These are phyloP conservation scores for Luperina testacea DNA, from an alignment of 2,888 invertebrate species.

Conservation along the genomic window DNA sequence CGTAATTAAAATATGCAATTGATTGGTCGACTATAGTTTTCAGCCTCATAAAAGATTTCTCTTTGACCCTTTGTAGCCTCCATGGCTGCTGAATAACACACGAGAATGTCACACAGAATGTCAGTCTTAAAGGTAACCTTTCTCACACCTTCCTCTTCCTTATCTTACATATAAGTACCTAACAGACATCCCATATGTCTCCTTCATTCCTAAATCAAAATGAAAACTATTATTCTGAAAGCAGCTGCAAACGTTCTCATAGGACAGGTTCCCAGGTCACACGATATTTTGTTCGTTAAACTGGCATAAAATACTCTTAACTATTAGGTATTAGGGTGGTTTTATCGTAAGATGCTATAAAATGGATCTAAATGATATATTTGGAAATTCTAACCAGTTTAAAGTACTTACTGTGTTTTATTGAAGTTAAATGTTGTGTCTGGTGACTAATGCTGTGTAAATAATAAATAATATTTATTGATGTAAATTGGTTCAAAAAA, in stretches of 20 bases:
- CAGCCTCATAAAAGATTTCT: background rate
- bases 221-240: conserved; percentile 51
- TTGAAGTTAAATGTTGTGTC: background rate
- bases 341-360: background rate
- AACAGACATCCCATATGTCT: conserved; percentile 28
- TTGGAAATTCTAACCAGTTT: background rate
- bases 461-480: too few species aligned
- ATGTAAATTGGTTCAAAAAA: too few species aligned
- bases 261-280: conserved; percentile 31
- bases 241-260: conserved; percentile 53
- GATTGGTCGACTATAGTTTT: background rate
- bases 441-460: background rate
- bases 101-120: background rate
- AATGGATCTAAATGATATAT: background rate
- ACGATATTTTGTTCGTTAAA: conserved; percentile 41
- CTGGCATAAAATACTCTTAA: conserved; percentile 12
- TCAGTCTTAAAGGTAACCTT: background rate
- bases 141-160: background rate
- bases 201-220: conserved; percentile 54
- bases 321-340: background rate
- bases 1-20: background rate
- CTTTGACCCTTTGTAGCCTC: background rate
- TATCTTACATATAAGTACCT: conserved; percentile 2
- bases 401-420: background rate
- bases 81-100: background rate